Evolutionary conservation across 2,113 vertebrate species (phyloP).

Genomic region (Daboia siamensis): DNA sequence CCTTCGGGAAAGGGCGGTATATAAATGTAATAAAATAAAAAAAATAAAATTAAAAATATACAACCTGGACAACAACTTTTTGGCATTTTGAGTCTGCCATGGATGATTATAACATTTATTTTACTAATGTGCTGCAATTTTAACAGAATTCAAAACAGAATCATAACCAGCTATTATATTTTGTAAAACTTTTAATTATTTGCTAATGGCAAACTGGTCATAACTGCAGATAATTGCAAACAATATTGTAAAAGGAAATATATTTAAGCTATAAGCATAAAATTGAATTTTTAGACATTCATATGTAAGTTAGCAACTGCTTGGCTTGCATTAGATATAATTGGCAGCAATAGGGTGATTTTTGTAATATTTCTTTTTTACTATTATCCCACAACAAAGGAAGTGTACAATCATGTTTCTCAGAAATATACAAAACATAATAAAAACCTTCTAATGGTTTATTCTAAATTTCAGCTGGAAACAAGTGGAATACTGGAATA

Average conservation of each 20-base stretch:
- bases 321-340: background rate
- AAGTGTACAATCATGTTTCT: background rate
- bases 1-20: too few relatives aligned
- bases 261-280: conserved; percentile 1
- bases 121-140: background rate
- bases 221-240: background rate
- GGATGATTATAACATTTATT: background rate
- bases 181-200: background rate
- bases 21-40: too few relatives aligned
- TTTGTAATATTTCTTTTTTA: background rate
- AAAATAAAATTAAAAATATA: too few relatives aligned
- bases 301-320: background rate
- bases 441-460: background rate
- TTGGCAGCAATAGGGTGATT: background rate
- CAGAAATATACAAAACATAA: background rate
- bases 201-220: background rate
- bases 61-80: background rate
- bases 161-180: background rate
- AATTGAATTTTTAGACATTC: background rate
- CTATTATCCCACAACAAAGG: background rate
- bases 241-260: background rate
- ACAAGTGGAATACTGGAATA: conserved; percentile 22
- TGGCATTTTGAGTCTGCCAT: background rate
- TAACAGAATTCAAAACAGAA: background rate
- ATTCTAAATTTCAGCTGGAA: background rate